Evolutionary conservation across 1,140 invertebrate genomes (phyloP), one percentile per base, ranked within the genome.

Genomic region (Asobara japonica): DNA sequence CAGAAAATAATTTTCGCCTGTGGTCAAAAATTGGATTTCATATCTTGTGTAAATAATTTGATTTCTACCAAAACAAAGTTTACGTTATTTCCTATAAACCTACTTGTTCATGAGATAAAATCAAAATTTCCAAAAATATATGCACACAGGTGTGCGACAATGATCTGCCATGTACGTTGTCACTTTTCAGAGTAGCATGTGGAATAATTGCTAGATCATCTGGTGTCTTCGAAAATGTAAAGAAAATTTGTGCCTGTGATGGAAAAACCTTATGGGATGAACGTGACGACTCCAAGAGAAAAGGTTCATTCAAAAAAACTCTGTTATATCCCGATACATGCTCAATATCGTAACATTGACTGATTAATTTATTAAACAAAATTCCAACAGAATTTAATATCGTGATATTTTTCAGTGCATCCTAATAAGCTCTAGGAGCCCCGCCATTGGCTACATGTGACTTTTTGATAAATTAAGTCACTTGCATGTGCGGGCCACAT

Each of bases 211-310:
- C 92, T 25, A 85, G 92, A 75, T 91, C 92, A 48, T 91, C 92
- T 29, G 90, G 91, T 64, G 76, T 93, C 7, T 91, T 92, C 82
- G 84, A 93, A 85, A 93, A 93, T 79, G 82, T 85, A 13, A 93
- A 93, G 81, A 89, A 88, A 65, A 90, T 93, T 36, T 93, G 92
- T 84, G 88, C 90, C 6, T 93, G 92, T 84, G 91, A 91, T 85
- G 92, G 92, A 29, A 82, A 90, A 0, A 90, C 90, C 20, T 76
- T 93, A 20, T 93, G 92, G 92, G 91, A 93, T 77, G 92, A 93
- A 78, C 83, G 88, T 72, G 80, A 89, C 69, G 79, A 77, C 74
- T 72, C 67, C 6, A 48, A 71, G 71, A 36, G 72, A 78, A 31
- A 74, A 79, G 36, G 41, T 69, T 61, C 66, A 66, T 45, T 66